phyloP scores from a whole-genome alignment of 1,140 invertebrate genomes.

The Brachystomella parvula region DNA sequence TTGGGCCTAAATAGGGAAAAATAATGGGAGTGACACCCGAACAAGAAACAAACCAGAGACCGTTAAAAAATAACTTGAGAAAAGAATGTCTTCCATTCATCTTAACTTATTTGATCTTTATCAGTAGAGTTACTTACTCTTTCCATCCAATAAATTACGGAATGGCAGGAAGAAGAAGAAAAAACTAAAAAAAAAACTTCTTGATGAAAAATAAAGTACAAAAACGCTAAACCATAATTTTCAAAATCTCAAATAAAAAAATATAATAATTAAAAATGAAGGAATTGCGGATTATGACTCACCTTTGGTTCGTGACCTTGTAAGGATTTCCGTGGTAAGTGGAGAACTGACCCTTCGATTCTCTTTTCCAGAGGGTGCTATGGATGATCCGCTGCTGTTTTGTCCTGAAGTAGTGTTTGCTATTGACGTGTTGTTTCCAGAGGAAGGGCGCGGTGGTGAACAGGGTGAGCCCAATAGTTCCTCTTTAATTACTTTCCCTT shows the following conservation, averaged over 20 bases:
- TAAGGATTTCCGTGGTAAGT: conserved; percentile 34
- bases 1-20: not conserved
- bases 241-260: not conserved
- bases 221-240: not conserved
- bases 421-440: not conserved
- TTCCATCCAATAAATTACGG: not conserved
- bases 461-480: conserved; percentile 31
- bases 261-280: not conserved
- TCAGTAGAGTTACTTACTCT: not conserved
- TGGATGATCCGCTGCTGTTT: not conserved
- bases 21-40: not conserved
- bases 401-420: not conserved
- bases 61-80: not conserved
- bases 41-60: not conserved
- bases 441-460: conserved; percentile 9
- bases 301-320: conserved; percentile 37
- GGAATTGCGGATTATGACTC: conserved; percentile 15
- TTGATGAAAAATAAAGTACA: not conserved
- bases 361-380: conserved; percentile 31
- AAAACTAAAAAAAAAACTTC: not conserved
- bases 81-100: conserved; percentile 7
- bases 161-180: no score
- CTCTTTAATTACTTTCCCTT: conserved; percentile 38
- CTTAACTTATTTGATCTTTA: not conserved
- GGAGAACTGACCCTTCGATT: conserved; percentile 35